phyloP scores from a whole-genome alignment of 2,113 vertebrate genomes.

The Aspidoscelis tigris region DNA sequence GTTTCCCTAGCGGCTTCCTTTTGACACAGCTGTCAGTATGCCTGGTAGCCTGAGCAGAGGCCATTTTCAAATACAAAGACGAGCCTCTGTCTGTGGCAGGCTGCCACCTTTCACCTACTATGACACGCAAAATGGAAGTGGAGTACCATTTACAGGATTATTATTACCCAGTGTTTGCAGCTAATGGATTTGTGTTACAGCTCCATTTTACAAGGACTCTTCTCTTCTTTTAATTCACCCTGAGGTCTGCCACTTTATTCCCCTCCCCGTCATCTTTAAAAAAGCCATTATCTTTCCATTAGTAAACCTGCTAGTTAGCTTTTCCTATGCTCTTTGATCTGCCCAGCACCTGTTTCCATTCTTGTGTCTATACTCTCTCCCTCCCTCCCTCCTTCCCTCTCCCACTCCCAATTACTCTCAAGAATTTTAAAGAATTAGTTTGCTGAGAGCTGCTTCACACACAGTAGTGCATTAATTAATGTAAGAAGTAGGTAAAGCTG shows the following conservation, averaged over 20 bases:
- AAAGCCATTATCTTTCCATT: conserved; percentile 73
- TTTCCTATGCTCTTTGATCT: conserved; percentile 71
- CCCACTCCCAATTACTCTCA: conserved; percentile 56
- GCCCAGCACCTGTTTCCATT: conserved; percentile 60
- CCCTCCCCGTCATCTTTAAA: conserved; percentile 58
- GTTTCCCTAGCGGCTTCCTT: conserved; percentile 46
- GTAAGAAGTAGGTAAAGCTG: conserved; percentile 49
- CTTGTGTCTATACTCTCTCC: conserved; percentile 20
- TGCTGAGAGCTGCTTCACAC: conserved; percentile 56
- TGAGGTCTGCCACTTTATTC: conserved; percentile 61
- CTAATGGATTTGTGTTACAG: conserved; percentile 59
- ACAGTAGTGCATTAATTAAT: conserved; percentile 45
- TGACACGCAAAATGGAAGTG: conserved; percentile 40
- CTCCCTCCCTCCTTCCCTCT: not conserved
- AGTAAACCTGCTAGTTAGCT: conserved; percentile 65
- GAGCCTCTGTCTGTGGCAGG: conserved; percentile 52
- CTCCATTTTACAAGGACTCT: conserved; percentile 61
- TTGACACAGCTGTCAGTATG: conserved; percentile 51
- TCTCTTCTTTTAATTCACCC: conserved; percentile 66
- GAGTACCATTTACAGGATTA: conserved; percentile 63
- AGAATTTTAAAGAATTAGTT: conserved; percentile 63
- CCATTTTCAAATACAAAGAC: conserved; percentile 58
- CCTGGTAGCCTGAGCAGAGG: conserved; percentile 55
- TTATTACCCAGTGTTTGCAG: conserved; percentile 57
- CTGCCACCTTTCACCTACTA: conserved; percentile 58